Evolutionary conservation across 2,888 invertebrate species (phyloP).

Genomic region (Anthoptus insignis): DNA sequence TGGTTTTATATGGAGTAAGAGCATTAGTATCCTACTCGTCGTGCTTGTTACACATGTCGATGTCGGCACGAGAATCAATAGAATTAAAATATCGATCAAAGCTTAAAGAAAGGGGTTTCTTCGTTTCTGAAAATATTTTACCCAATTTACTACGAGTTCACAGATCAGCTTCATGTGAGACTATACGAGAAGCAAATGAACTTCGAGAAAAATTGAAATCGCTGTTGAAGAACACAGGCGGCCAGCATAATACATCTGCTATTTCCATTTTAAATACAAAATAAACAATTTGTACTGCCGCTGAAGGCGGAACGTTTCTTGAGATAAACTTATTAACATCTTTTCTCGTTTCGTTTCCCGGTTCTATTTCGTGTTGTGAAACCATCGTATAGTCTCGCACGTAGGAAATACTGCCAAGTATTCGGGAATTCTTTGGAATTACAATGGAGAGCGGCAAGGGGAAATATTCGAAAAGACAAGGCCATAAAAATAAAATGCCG

Average conservation of each 20-base stretch:
- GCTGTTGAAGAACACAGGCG: constrained; percentile 59
- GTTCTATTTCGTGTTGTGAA: constrained; percentile 53
- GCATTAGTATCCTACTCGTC: constrained; percentile 65
- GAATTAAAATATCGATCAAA: constrained; percentile 41
- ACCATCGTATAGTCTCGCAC: constrained; percentile 51
- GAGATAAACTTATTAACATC: constrained; percentile 52
- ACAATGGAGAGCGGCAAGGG: constrained; percentile 58
- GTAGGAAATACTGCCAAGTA: constrained; percentile 60
- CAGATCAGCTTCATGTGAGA: constrained; percentile 73
- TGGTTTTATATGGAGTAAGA: constrained; percentile 67
- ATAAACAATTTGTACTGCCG: constrained; percentile 41
- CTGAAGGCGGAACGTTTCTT: constrained; percentile 44
- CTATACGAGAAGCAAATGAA: constrained; percentile 67
- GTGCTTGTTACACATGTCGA: constrained; percentile 56
- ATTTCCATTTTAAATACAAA: constrained; percentile 57
- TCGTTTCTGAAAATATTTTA: constrained; percentile 55
- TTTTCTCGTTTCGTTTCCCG: constrained; percentile 52
- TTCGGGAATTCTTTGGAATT: constrained; percentile 66
- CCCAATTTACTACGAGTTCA: constrained; percentile 67
- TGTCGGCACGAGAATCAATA: constrained; percentile 50
- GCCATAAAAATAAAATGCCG: constrained; percentile 74
- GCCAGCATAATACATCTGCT: constrained; percentile 52
- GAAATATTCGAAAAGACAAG: constrained; percentile 70
- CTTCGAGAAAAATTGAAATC: constrained; percentile 65
- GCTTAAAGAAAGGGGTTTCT: constrained; percentile 37